These are phyloP conservation scores for Apotomis turbidana DNA, from an alignment of 2,888 invertebrate genomes.

Conservation along the genomic window DNA sequence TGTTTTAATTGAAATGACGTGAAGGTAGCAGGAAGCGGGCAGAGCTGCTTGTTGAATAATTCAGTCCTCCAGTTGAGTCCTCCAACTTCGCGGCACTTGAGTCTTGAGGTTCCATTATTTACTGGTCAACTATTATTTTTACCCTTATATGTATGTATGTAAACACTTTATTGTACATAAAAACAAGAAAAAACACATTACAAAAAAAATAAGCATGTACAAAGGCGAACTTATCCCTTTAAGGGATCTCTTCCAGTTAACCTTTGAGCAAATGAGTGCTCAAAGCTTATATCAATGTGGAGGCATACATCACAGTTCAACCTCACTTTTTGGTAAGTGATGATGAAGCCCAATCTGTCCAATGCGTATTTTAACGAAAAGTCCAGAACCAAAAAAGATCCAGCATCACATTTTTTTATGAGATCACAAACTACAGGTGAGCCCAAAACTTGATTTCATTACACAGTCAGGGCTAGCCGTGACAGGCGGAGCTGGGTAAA, in stretches of 20 bases:
- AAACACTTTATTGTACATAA: no score
- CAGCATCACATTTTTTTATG: slow-evolving; percentile 15
- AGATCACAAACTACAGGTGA: slow-evolving; percentile 30
- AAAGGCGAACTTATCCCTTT: no score
- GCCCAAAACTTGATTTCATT: slow-evolving; percentile 37
- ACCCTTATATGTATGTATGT: no score
- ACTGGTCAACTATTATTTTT: no score
- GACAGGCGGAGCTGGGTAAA: slow-evolving; percentile 66
- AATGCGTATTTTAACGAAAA: slow-evolving; percentile 3
- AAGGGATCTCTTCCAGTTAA: no score
- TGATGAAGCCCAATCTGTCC: background rate
- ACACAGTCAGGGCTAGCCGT: slow-evolving; percentile 47
- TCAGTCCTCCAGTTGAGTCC: slow-evolving; percentile 46
- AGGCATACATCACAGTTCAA: no score
- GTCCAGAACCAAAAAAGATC: background rate
- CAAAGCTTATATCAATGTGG: no score
- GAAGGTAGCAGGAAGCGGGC: slow-evolving; percentile 5
- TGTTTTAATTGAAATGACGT: slow-evolving; percentile 21
- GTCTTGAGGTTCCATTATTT: background rate
- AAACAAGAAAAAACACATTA: no score
- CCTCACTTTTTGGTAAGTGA: no score
- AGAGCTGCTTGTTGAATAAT: slow-evolving; percentile 52
- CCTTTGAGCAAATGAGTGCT: no score
- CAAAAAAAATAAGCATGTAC: no score
- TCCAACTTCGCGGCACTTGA: slow-evolving; percentile 47